These are phyloP conservation scores for Drepana falcataria DNA, from an alignment of 2,888 invertebrate genomes.

Conservation along the genomic window DNA sequence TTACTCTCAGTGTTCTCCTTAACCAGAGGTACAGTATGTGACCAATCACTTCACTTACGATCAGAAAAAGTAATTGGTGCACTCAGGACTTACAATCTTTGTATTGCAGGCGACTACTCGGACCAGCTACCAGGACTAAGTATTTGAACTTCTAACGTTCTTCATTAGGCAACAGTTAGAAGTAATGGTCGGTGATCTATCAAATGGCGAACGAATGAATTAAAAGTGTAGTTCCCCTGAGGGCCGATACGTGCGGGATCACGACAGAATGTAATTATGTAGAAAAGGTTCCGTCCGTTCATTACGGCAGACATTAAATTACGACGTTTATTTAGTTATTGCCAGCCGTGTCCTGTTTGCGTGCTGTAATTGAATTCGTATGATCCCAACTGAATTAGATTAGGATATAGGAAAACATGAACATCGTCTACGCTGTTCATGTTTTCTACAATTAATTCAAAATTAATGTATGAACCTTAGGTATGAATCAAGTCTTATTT, in stretches of 20 bases:
- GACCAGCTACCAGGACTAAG: too few relatives aligned
- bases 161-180: not conserved
- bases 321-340: slow-evolving; percentile 38
- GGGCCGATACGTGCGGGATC: slow-evolving; percentile 27
- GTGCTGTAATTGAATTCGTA: slow-evolving; percentile 11
- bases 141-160: too few relatives aligned
- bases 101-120: too few relatives aligned
- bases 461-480: slow-evolving; percentile 7
- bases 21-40: too few relatives aligned
- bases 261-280: slow-evolving; percentile 38
- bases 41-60: too few relatives aligned
- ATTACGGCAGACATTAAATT: slow-evolving; percentile 44
- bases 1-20: too few relatives aligned
- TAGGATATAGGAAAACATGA: too few relatives aligned
- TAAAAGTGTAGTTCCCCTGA: slow-evolving; percentile 36
- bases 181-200: not conserved
- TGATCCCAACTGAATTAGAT: slow-evolving; percentile 16
- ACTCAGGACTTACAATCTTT: too few relatives aligned
- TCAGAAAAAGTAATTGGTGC: too few relatives aligned
- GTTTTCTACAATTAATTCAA: slow-evolving; percentile 10
- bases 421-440: not conserved
- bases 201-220: slow-evolving; percentile 24
- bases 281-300: slow-evolving; percentile 36
- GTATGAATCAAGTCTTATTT: slow-evolving; percentile 6
- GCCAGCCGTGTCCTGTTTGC: slow-evolving; percentile 11